These are phyloP conservation scores for Druceiella hillmani DNA, from an alignment of 2,888 invertebrate species.

Conservation along the genomic window DNA sequence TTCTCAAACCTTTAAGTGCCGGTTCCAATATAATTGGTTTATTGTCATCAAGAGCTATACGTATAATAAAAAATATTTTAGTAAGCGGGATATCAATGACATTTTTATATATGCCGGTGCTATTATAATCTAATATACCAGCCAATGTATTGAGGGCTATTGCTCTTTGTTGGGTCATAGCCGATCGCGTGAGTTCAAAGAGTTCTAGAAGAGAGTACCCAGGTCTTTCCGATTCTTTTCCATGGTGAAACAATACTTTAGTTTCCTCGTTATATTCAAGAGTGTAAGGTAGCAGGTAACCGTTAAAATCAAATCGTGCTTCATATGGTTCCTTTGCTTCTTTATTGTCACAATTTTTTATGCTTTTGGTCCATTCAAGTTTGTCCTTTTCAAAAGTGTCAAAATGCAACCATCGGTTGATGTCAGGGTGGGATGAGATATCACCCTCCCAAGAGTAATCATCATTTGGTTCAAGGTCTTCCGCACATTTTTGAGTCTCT, in stretches of 20 bases:
- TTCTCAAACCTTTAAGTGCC: conserved; percentile 69
- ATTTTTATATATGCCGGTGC: conserved; percentile 70
- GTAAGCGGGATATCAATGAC: conserved; percentile 69
- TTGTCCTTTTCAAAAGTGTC: conserved; percentile 82
- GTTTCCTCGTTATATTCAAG: conserved; percentile 52
- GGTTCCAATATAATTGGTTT: conserved; percentile 66
- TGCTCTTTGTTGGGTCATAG: conserved; percentile 77
- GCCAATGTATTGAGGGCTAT: conserved; percentile 75
- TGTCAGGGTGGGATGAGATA: conserved; percentile 53
- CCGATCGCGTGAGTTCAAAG: conserved; percentile 70
- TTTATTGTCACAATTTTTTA: conserved; percentile 50
- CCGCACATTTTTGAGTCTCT: conserved; percentile 4
- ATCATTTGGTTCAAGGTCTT: conserved; percentile 12
- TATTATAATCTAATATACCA: conserved; percentile 68
- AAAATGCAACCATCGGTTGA: conserved; percentile 79
- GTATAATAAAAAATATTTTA: conserved; percentile 72
- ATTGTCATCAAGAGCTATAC: conserved; percentile 84
- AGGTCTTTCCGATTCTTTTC: conserved; percentile 84
- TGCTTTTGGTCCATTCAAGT: conserved; percentile 78
- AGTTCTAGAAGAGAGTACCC: conserved; percentile 89
- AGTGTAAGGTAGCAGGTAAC: conserved; percentile 67
- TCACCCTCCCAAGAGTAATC: conserved; percentile 49
- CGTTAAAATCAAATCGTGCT: conserved; percentile 80
- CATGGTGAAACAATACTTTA: conserved; percentile 81
- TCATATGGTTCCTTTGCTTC: conserved; percentile 62